Evolutionary conservation across 2,888 invertebrate species (phyloP).

Genomic region (Cerastis leucographa): DNA sequence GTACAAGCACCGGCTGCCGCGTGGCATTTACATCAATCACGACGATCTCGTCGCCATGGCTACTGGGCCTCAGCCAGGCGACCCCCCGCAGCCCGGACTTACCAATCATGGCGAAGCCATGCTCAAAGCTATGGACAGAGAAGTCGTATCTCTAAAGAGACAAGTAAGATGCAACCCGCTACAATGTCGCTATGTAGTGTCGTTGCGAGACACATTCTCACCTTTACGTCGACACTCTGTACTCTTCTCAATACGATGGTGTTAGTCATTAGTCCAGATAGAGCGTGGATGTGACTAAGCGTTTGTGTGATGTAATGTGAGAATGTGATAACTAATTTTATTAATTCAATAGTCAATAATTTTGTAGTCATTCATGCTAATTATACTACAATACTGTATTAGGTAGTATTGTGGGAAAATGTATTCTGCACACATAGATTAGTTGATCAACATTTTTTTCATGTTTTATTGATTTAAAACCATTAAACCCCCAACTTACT

Average conservation of each 20-base stretch:
- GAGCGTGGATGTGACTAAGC: conserved; percentile 64
- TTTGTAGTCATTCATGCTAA: conserved; percentile 74
- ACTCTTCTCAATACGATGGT: conserved; percentile 45
- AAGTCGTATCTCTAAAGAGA: conserved; percentile 98
- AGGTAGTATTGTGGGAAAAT: conserved; percentile 76
- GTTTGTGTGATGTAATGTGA: conserved; percentile 82
- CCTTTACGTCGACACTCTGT: conserved; percentile 76
- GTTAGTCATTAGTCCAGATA: conserved; percentile 53
- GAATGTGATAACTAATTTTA: conserved; percentile 80
- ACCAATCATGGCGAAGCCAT: conserved; percentile 94
- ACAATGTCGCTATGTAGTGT: conserved; percentile 81
- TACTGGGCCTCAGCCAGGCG: conserved; percentile 92
- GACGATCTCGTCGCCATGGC: conserved; percentile 98
- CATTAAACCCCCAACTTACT: conserved; percentile 71
- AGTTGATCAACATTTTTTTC: conserved; percentile 67
- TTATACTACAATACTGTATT: conserved; percentile 70
- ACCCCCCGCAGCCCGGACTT: conserved; percentile 86
- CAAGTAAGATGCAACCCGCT: conserved; percentile 94
- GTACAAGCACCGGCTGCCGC: conserved; percentile 96
- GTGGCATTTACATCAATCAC: conserved; percentile 99
- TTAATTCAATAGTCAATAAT: conserved; percentile 67
- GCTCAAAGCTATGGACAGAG: conserved; percentile 97
- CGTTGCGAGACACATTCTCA: conserved; percentile 84
- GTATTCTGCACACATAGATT: conserved; percentile 89
- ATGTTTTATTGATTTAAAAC: conserved; percentile 67